A percentile compares a stretch with the other conserved stretches of the same genome.
Conservation (phyloP, 2,797 vertebrate species). For the Amazona finschi region DNA sequence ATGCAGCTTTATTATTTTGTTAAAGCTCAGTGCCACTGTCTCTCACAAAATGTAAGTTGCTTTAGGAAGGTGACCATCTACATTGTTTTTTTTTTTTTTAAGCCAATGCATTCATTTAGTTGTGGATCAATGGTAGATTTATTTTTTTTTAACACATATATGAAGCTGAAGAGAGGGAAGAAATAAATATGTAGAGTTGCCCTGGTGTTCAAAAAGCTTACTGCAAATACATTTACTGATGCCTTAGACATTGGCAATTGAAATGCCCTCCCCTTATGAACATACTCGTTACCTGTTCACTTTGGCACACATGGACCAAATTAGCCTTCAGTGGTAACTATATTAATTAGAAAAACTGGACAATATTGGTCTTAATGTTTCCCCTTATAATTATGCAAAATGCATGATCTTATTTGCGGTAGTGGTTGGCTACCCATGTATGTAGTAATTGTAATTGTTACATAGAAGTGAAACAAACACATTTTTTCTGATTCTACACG, state of each 20-base stretch:
- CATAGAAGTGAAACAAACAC: neutral
- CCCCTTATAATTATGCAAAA: neutral
- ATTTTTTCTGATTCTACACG: neutral
- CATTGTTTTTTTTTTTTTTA: neutral
- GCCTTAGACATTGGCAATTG: neutral
- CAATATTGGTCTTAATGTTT: neutral
- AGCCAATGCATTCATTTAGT: neutral
- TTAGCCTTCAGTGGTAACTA: neutral
- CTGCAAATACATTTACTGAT: neutral
- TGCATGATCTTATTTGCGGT: neutral
- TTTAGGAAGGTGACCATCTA: neutral
- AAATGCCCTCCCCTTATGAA: neutral
- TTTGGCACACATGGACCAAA: neutral
- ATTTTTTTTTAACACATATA: neutral
- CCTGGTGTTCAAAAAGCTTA: neutral
- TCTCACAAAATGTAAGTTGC: neutral
- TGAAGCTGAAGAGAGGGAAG: neutral
- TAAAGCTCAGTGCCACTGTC: neutral
- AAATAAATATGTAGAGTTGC: neutral
- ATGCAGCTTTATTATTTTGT: neutral
- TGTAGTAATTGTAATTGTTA: neutral
- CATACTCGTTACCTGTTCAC: neutral
- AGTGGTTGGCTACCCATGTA: neutral
- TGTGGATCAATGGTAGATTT: neutral
- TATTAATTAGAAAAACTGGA: slow-evolving; percentile 5